Base-by-base conservation (phyloP, 2,797 vertebrate genomes). In the Amniataba percoides region DNA sequence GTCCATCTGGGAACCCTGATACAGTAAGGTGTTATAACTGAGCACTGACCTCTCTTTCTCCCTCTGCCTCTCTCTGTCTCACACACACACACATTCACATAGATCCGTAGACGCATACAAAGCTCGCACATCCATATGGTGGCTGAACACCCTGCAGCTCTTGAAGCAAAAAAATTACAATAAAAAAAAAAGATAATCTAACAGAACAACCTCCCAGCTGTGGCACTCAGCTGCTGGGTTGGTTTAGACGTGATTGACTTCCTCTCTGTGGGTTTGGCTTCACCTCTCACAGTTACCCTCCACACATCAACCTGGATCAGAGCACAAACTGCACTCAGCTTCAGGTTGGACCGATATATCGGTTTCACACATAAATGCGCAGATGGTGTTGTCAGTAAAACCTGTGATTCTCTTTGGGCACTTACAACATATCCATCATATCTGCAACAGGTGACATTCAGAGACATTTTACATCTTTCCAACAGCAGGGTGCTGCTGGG, bases 271-370 rank as follows among this genome's bases (percentile, higher is more conserved):
- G 56, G 53, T 74, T 72, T 70, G 45, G 60, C 60, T 58, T 61
- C n/a, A n/a, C 21, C 61, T 56, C 58, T 18, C 36, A 65, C 49
- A 31, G 3, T 75, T 58, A 51, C 13, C 60, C 21, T 72, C 52
- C 43, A 49, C 61, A 36, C 13, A 1, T 60, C 43, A 36, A 53
- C 46, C 53, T 55, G 55, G 40, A 27, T 55, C 15, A 0, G 45
- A 60, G 51, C 56, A 57, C 23, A 72, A 68, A 51, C 64, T 42
- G 55, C 73, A 70, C 83, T 70, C 61, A 63, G 60, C 53, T 58
- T 51, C 31, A 58, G 64, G 62, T 81, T 45, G 14, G 40, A 75
- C 63, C 16, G 40, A 80, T 69, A 68, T 46, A n/a, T 36, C 0
- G 19, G 42, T n/a, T 42, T 18, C 34, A 13, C 42, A 58, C 3